phyloP scores from a whole-genome alignment of 2,888 invertebrate genomes.

The Euproctis similis region DNA sequence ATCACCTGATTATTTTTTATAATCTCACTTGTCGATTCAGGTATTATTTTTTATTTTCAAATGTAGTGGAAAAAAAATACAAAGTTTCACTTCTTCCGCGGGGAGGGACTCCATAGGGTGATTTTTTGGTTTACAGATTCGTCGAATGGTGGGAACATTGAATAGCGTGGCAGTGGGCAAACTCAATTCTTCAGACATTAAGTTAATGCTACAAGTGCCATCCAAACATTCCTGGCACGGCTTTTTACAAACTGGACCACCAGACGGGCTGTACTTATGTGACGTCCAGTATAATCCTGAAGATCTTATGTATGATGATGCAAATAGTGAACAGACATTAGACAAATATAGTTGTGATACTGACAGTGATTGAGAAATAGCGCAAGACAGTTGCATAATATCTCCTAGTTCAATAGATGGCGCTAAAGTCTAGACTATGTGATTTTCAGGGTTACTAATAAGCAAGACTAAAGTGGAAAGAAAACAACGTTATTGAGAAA shows the following conservation, averaged over 20 bases:
- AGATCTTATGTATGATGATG: constrained; percentile 58
- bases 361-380: constrained; percentile 10
- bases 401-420: too few species aligned
- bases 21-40: too few species aligned
- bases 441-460: too few species aligned
- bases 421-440: too few species aligned
- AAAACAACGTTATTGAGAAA: constrained; percentile 13
- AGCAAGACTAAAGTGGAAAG: too few species aligned
- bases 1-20: too few species aligned
- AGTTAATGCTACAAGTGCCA: constrained; percentile 86
- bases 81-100: too few species aligned
- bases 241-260: constrained; percentile 68
- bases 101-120: too few species aligned
- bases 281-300: constrained; percentile 81
- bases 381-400: neutral
- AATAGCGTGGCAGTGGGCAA: constrained; percentile 77
- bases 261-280: constrained; percentile 83
- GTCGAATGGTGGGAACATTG: constrained; percentile 83
- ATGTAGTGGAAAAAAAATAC: too few species aligned
- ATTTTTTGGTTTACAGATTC: constrained; percentile 80
- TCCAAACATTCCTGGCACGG: constrained; percentile 80
- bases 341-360: constrained; percentile 17
- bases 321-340: constrained; percentile 1
- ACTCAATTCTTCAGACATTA: constrained; percentile 79
- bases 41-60: too few species aligned